phyloP scores from a whole-genome alignment of 1,140 invertebrate genomes.

The Drosophila chauvacae region DNA sequence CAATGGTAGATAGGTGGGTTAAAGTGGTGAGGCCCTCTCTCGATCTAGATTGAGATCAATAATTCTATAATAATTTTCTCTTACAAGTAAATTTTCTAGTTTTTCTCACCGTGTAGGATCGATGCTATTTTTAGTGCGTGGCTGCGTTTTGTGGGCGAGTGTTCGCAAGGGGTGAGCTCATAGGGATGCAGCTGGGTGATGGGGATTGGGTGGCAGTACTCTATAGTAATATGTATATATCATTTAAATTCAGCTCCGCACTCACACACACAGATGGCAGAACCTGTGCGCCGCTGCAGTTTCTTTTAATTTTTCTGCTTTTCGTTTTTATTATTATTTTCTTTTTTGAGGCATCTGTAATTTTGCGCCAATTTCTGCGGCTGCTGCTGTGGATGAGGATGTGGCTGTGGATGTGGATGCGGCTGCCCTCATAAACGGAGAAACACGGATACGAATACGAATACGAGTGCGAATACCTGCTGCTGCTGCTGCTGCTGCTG shows the following conservation, averaged over 20 bases:
- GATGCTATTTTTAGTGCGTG: slow-evolving; percentile 58
- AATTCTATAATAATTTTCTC: not conserved
- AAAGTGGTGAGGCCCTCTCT: too few species aligned
- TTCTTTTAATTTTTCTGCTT: slow-evolving; percentile 13
- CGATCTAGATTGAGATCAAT: too few species aligned
- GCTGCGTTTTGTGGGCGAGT: slow-evolving; percentile 8
- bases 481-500: slow-evolving; percentile 10
- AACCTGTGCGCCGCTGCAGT: slow-evolving; percentile 13
- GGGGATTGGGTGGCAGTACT: slow-evolving; percentile 8
- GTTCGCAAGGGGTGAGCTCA: not conserved
- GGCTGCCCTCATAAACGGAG: slow-evolving; percentile 27
- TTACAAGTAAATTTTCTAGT: too few species aligned
- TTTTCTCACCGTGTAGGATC: slow-evolving; percentile 27
- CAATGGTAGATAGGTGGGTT: too few species aligned
- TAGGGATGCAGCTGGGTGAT: slow-evolving; percentile 3
- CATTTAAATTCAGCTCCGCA: slow-evolving; percentile 23
- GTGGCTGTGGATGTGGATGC: slow-evolving; percentile 25
- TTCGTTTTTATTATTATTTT: slow-evolving; percentile 28
- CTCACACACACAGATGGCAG: slow-evolving; percentile 32
- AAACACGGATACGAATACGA: slow-evolving; percentile 28
- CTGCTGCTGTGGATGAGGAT: slow-evolving; percentile 50
- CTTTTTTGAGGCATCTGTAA: slow-evolving; percentile 68
- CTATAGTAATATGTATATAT: not conserved
- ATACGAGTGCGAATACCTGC: slow-evolving; percentile 69
- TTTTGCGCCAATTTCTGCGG: slow-evolving; percentile 78